phyloP scores from a whole-genome alignment of 2,888 invertebrate species.

The Nomada ruficornis region DNA sequence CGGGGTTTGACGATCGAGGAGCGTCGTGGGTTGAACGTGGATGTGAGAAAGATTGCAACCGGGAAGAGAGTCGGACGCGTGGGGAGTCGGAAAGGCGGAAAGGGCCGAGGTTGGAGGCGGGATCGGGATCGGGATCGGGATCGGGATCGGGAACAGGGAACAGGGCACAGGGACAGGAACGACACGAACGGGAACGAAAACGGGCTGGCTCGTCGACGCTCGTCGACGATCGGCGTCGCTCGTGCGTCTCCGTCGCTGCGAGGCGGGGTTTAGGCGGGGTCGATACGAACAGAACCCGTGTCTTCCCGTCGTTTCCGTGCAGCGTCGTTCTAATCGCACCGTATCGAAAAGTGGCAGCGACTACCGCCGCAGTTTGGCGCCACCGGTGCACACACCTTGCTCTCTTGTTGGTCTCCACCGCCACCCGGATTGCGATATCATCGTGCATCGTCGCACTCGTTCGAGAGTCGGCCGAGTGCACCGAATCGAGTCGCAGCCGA shows the following conservation, averaged over 20 bases:
- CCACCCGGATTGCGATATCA: slow-evolving; percentile 40
- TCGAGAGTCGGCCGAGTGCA: slow-evolving; percentile 44
- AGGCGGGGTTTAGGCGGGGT: slow-evolving; percentile 83
- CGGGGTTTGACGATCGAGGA: background rate
- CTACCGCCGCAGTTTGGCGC: slow-evolving; percentile 59
- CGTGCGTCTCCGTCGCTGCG: slow-evolving; percentile 73
- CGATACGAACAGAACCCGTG: slow-evolving; percentile 74
- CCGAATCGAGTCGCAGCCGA: slow-evolving; percentile 45
- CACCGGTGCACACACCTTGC: slow-evolving; percentile 57
- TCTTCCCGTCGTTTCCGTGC: slow-evolving; percentile 74
- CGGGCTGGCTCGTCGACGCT: slow-evolving; percentile 54
- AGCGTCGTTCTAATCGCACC: slow-evolving; percentile 75
- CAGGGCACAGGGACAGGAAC: slow-evolving; percentile 26
- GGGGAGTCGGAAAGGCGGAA: too few species aligned
- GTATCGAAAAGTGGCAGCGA: slow-evolving; percentile 64
- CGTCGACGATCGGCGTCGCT: slow-evolving; percentile 72
- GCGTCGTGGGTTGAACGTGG: background rate
- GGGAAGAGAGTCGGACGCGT: too few species aligned
- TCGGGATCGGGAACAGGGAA: background rate
- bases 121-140: too few species aligned
- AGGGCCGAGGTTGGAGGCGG: too few species aligned
- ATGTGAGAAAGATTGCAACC: background rate
- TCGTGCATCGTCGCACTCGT: slow-evolving; percentile 54
- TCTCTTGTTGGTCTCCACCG: slow-evolving; percentile 28
- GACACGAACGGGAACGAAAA: slow-evolving; percentile 44